Percentiles rank a stretch among this genome's conserved stretches.
Evolutionary conservation across 2,797 vertebrate species (phyloP).

Genomic region (Chelmon rostratus): DNA sequence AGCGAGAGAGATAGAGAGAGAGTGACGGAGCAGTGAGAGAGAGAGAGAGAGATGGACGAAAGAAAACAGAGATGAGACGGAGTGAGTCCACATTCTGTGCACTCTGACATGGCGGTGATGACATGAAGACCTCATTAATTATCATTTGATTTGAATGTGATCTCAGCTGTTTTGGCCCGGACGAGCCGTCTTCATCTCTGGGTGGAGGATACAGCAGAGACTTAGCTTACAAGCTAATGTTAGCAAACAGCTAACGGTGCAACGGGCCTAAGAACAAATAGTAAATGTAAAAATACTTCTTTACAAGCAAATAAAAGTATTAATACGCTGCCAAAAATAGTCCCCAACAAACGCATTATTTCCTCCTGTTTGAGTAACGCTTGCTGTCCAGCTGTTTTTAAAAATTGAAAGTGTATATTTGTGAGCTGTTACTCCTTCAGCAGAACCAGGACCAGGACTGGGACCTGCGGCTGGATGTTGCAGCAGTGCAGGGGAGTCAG

Average conservation of each 20-base stretch:
- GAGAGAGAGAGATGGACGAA: constrained; percentile 8
- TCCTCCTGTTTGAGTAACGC: no score
- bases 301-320: no score
- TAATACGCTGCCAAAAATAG: no score
- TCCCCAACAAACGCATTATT: no score
- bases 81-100: constrained; percentile 49
- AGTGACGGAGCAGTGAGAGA: background rate
- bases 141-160: constrained; percentile 53
- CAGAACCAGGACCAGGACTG: no score
- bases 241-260: background rate
- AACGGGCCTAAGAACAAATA: no score
- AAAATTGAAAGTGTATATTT: no score
- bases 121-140: constrained; percentile 51
- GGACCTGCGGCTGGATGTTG: no score
- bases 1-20: constrained; percentile 32
- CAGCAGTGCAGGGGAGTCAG: no score
- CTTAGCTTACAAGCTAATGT: background rate
- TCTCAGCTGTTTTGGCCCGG: constrained; percentile 35
- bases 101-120: constrained; percentile 46
- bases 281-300: background rate
- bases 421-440: no score
- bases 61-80: constrained; percentile 49
- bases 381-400: no score
- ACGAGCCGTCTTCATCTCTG: constrained; percentile 9
- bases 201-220: background rate